Base-by-base conservation (phyloP, 2,888 invertebrate genomes). In the Limnephilus lunatus region DNA sequence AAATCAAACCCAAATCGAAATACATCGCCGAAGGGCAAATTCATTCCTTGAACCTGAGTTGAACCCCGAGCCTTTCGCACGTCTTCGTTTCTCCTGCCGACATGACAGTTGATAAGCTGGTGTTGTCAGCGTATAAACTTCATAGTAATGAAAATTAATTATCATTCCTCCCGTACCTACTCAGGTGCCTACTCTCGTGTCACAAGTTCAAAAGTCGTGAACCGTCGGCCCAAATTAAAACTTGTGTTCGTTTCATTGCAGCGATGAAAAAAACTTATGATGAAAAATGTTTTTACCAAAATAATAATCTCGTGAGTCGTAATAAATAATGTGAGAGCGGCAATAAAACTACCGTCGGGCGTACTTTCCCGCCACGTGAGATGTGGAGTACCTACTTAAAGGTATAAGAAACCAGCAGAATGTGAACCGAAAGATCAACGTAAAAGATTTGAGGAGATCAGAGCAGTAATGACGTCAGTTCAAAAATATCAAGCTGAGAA, bases 271-370 rank as follows among this genome's bases (percentile, higher is more conserved):
- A 68, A 68, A 68, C 68, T 68, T 68, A 68, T 68, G 25, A n/a
- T 68, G 68, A 68, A 68, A 68, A 68, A 68, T 68, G 68, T 68
- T 25, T 68, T 68, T 25, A 68, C 68, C 68, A 68, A 68, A 25
- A 68, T 68, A 68, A 68, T 68, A 68, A 68, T 25, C 68, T 68
- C 68, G 53, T n/a, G 68, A 68, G 68, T 68, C 68, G 68, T 68
- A 68, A 68, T 68, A 68, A 68, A 68, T 68, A 68, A 68, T 68
- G 68, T n/a, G 68, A 68, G 68, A 68, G 68, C n/a, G 68, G 83
- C 83, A 35, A 83, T 83, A 83, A 83, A 83, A 83, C 35, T 83
- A 32, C 32, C 25, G 5, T 7, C 35, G 35, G 32, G 35, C n/a
- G 32, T 35, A 32, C 35, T 31, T 83, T 83, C 35, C 83, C 83